Evolutionary conservation across 2,888 invertebrate genomes (phyloP), one percentile per base, ranked within the genome.

Genomic region (Drosophila lacicola): DNA sequence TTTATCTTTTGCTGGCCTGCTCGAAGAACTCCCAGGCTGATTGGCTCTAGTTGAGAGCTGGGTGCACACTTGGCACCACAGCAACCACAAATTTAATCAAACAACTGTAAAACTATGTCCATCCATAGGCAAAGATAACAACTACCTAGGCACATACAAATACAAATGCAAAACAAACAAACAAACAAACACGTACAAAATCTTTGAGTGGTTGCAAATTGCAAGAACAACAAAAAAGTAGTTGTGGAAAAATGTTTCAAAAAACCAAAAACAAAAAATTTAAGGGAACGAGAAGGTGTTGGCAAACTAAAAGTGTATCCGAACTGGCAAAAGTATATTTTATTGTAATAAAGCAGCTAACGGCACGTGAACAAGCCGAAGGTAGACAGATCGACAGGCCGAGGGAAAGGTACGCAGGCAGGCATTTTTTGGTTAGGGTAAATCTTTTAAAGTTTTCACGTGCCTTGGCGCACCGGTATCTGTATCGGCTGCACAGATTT

Each of bases 361-460:
- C 41, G 66, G 70, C 50, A 74, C 74, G 70, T 70, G 74, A 65
- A 63, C 65, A 64, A 71, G 36, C 62, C 44, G 49, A 57, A 58
- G 50, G 54, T 41, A 65, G 46, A 11, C 21, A 14, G 17, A n/a
- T n/a, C 19, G 19, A 25, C 62, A 37, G 57, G 44, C 36, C 19
- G 55, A 14, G 4, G 37, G 10, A 10, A 4, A 11, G 29, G 29
- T 8, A 8, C 29, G 41, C 45, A 45, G 45, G 46, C 42, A 33
- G 46, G 0, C 19, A 14, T 55, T 21, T 54, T 66, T 51, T 51
- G 62, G 42, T 41, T 63, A 21, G 17, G 50, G 53, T 39, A 62
- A 73, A 72, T 78, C 80, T 76, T 80, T 83, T 80, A 88, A 83
- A 88, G 74, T 82, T 85, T 74, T 70, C 60, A 66, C 83, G 63